Evolutionary conservation across 2,797 vertebrate genomes (phyloP), one percentile per base, ranked within the genome.

Genomic region (Taeniopygia guttata): DNA sequence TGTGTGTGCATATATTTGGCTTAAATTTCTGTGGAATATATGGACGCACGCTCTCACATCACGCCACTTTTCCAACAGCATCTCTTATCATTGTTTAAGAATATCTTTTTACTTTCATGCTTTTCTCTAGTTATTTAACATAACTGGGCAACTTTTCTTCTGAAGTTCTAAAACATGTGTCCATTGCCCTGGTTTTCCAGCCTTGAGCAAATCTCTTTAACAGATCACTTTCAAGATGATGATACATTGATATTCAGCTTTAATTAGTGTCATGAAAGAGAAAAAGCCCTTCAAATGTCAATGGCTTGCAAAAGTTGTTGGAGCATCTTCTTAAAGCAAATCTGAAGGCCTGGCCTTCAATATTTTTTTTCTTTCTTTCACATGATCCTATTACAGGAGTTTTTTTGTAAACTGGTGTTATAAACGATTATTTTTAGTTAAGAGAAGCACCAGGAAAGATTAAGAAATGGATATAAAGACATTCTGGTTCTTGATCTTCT

Each of bases 361-460:
- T 87, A 58, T 68, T 94, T 93, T 89, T 91, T 88, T 89, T 43
- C 80, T 96, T 92, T 68, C 93, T 97, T 97, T 98, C 95, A 93
- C 88, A 94, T 94, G 86, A 96, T 97, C 97, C 94, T 96, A 97
- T 97, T 97, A 97, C 76, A 96, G 79, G 88, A 97, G 97, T 94
- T 96, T 98, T 96, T 96, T 97, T 97, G 97, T 98, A 98, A 98
- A 98, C 97, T 98, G 96, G 92, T 97, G 96, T 95, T 98, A 98
- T 98, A 97, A 98, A 98, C 97, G 97, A 98, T 98, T 98, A 98
- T 98, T 98, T 98, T 98, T 98, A 98, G 98, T 98, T 98, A 98
- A 97, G 97, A 98, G 97, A 96, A 97, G 93, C 97, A 96, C 97
- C 87, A 84, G 97, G 96, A 97, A 98, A 98, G 98, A 98, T 98